Base-by-base conservation (phyloP, 2,797 vertebrate genomes). In the Acridotheres tristis region DNA sequence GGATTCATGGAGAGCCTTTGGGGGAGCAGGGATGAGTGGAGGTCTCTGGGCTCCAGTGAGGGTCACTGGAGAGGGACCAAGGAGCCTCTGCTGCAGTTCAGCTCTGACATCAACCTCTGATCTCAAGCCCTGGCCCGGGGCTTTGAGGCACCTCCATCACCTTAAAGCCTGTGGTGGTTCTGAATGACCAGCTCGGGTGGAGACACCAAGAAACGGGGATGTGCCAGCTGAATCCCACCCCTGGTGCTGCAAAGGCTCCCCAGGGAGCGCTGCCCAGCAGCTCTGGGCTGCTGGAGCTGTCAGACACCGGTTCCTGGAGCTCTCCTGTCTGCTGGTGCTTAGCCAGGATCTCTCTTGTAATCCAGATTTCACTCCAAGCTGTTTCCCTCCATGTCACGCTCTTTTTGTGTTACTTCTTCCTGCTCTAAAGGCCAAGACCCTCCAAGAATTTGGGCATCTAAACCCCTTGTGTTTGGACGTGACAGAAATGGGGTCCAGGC, bases 381-480 rank as follows among this genome's bases (percentile, higher is more conserved):
- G 22, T 12, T 63, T 16, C 85, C 26, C 36, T 85, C 61, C 32
- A 5, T 5, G 27, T 6, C n/a, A 9, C 0, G 0, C 14, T 50
- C 59, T 32, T 32, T 32, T 16, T 43, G 5, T 36, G 2, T 21
- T 19, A 14, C 21, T 59, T 32, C 40, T 10, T 17, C 22, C n/a
- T 55, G 30, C 40, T 68, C 7, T 16, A 47, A 86, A 76, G 74
- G 9, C 22, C 76, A 62, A 75, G 30, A 36, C 1, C 8, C n/a
- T 55, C 30, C 29, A 43, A 48, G 38, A 68, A 36, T 55, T 5
- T 40, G 45, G 32, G 19, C 29, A 58, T 9, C 58, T 21, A 17
- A 80, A 7, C 6, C 13, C 17, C 5, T 10, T 4, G 45, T 57
- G 42, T 18, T 10, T 9, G 15, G 73, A 5, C 26, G 65, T 34